Conservation (phyloP, 2,113 vertebrate genomes). For the Halcyon malimbica region DNA sequence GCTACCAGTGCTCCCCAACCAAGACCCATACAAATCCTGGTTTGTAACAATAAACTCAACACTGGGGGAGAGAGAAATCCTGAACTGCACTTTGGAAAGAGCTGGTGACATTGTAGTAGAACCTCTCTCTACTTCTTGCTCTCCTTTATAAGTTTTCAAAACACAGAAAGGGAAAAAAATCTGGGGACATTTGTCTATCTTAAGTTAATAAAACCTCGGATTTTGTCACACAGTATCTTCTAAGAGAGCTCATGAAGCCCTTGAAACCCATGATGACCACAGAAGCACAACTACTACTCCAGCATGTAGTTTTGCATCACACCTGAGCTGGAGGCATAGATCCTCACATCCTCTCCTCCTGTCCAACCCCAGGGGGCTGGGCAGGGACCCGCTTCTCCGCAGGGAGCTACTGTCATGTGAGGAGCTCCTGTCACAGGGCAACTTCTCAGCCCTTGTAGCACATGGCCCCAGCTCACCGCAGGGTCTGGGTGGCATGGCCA, state of each 20-base stretch:
- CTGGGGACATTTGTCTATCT: fast-evolving
- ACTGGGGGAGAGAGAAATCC: neutral
- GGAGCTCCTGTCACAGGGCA: too few species aligned
- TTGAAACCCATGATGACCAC: fast-evolving
- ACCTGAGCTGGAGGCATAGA: fast-evolving
- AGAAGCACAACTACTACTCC: neutral
- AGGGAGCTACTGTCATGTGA: neutral
- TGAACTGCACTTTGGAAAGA: neutral
- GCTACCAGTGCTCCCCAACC: neutral
- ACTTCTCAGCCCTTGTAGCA: neutral
- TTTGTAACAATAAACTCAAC: neutral
- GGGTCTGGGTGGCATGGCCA: neutral
- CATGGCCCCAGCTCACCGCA: fast-evolving
- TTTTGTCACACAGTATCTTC: neutral
- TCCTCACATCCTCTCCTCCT: fast-evolving
- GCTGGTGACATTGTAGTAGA: fast-evolving
- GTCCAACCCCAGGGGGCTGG: fast-evolving
- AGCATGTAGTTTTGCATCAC: fast-evolving
- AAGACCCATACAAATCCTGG: neutral
- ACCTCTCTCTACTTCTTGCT: neutral
- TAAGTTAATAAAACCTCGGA: neutral
- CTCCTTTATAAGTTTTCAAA: neutral
- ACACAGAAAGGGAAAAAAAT: neutral
- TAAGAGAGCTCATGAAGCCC: neutral
- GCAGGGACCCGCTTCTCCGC: neutral